Percentiles rank a stretch among this genome's conserved stretches.
phyloP scores from a whole-genome alignment of 2,888 invertebrate genomes.

The Desoria tigrina region DNA sequence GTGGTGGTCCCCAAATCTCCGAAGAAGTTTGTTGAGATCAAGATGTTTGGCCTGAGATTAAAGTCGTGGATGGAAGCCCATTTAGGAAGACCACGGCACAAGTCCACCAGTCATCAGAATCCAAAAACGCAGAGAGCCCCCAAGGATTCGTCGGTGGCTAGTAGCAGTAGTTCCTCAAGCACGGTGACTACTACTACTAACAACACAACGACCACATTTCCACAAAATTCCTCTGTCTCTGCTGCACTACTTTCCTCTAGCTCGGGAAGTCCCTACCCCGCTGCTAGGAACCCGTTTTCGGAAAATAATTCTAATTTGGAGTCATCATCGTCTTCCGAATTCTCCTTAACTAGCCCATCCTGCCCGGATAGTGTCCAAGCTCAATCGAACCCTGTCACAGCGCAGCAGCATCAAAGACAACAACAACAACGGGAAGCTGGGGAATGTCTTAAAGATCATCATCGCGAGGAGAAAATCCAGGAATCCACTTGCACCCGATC shows the following conservation, averaged over 20 bases:
- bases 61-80: conserved; percentile 54
- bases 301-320: conserved; percentile 35
- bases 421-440: neutral
- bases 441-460: neutral
- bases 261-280: conserved; percentile 9
- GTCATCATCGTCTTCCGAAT: conserved; percentile 5
- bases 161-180: conserved; percentile 15
- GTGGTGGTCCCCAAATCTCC: conserved; percentile 14
- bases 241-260: neutral
- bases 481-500: conserved; percentile 23
- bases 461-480: conserved; percentile 19
- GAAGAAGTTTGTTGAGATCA: conserved; percentile 40
- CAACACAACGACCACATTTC: conserved; percentile 11
- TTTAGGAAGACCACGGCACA: conserved; percentile 51
- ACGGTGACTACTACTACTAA: conserved; percentile 21
- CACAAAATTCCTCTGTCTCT: neutral
- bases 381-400: neutral
- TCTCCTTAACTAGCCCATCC: conserved; percentile 10
- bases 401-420: conserved; percentile 7
- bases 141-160: conserved; percentile 23
- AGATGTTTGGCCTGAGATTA: conserved; percentile 53
- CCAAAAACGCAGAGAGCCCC: conserved; percentile 32
- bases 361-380: neutral
- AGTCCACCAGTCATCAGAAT: conserved; percentile 42
- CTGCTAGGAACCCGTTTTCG: conserved; percentile 2